Evolutionary conservation across 92 coral and sea anemone species (phyloP).

Genomic region (Paramuricea clavata): DNA sequence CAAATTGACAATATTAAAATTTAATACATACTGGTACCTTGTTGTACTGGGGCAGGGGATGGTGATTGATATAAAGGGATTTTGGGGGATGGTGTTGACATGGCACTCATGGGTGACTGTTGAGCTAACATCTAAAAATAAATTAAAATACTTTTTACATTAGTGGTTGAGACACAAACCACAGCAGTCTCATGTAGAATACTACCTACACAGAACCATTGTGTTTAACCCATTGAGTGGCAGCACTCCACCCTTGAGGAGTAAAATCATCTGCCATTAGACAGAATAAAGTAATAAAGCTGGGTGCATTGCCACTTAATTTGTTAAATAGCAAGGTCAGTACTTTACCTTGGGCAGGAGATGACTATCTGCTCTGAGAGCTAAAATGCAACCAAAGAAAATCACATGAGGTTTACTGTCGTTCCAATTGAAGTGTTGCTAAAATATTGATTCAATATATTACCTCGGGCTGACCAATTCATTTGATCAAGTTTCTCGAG

Average conservation of each 20-base stretch:
- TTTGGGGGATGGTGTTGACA: conserved; percentile 77
- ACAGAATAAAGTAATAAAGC: too few species aligned
- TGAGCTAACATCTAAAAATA: conserved; percentile 14
- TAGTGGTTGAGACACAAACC: neutral
- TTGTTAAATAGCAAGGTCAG: neutral
- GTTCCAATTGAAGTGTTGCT: too few species aligned
- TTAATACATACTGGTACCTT: conserved; percentile 6
- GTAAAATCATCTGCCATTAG: too few species aligned
- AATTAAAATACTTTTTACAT: neutral
- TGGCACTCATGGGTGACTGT: conserved; percentile 17
- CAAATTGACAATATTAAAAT: neutral
- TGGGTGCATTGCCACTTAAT: too few species aligned
- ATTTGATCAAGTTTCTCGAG: too few species aligned
- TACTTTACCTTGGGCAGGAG: conserved; percentile 23
- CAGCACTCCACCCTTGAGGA: too few species aligned
- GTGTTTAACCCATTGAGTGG: too few species aligned
- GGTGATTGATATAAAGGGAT: conserved; percentile 77
- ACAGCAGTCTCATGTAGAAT: neutral
- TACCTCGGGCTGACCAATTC: neutral
- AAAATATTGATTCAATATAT: neutral
- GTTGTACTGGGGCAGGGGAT: conserved; percentile 70
- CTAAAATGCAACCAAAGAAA: neutral
- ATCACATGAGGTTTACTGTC: neutral
- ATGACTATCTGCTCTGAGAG: conserved; percentile 9
- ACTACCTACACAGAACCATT: too few species aligned